Conservation (phyloP, 2,113 vertebrate species). For the Xyrauchen texanus region DNA sequence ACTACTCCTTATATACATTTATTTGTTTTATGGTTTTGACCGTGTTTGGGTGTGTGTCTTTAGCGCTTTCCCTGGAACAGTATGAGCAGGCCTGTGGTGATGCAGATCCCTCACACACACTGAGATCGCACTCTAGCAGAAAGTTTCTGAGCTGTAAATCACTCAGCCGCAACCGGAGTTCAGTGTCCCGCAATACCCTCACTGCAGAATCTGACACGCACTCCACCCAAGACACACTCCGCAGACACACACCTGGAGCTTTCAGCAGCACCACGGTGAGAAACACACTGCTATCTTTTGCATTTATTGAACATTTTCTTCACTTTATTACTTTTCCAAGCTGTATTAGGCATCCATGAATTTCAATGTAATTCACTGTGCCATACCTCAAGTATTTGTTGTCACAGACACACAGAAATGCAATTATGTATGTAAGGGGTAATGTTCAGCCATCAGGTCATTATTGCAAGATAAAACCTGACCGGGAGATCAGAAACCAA, state of each 20-base stretch:
- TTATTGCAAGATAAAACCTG: too few species aligned
- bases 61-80: slow-evolving; percentile 80
- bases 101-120: slow-evolving; percentile 54
- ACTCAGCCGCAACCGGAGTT: slow-evolving; percentile 69
- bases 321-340: too few species aligned
- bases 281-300: slow-evolving; percentile 18
- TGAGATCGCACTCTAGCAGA: slow-evolving; percentile 54
- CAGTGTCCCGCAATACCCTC: slow-evolving; percentile 67
- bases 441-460: too few species aligned
- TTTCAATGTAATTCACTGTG: too few species aligned
- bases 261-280: slow-evolving; percentile 91
- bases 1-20: too few species aligned
- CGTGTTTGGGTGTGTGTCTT: not conserved
- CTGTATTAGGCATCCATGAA: too few species aligned
- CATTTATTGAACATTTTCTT: too few species aligned
- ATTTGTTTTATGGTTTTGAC: not conserved
- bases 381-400: too few species aligned
- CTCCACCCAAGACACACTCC: slow-evolving; percentile 55
- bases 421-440: too few species aligned
- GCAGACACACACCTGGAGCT: slow-evolving; percentile 67
- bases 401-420: too few species aligned
- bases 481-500: too few species aligned
- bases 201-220: slow-evolving; percentile 59
- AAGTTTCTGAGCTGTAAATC: slow-evolving; percentile 67
- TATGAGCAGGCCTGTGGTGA: slow-evolving; percentile 75